Percentiles rank a stretch among this genome's conserved stretches.
These are phyloP conservation scores for Microctonus aethiopoides DNA, from an alignment of 2,888 invertebrate genomes.

Conservation along the genomic window DNA sequence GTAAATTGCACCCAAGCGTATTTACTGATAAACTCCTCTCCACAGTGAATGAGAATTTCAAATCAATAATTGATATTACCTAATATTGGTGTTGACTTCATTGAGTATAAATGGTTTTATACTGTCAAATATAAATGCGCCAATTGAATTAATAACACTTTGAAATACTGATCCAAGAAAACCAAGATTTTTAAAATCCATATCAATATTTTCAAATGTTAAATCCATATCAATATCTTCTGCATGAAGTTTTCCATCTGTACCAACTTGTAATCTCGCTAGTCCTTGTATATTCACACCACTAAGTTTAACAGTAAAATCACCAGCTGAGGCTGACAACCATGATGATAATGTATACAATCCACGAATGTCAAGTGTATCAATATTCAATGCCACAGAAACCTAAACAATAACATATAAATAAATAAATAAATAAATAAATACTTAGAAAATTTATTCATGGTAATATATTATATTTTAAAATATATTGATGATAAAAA, in stretches of 20 bases:
- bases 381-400: slow-evolving; percentile 77
- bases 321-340: slow-evolving; percentile 77
- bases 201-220: slow-evolving; percentile 78
- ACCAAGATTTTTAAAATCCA: slow-evolving; percentile 86
- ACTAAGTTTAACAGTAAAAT: slow-evolving; percentile 80
- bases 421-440: background rate
- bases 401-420: slow-evolving; percentile 69
- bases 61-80: slow-evolving; percentile 46
- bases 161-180: slow-evolving; percentile 78
- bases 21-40: background rate
- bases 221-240: slow-evolving; percentile 85
- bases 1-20: background rate
- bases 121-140: slow-evolving; percentile 84
- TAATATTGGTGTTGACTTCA: slow-evolving; percentile 80
- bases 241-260: slow-evolving; percentile 81
- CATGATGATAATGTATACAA: slow-evolving; percentile 80
- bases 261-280: slow-evolving; percentile 78
- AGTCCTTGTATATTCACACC: slow-evolving; percentile 77
- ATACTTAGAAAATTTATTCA: background rate
- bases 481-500: background rate
- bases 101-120: slow-evolving; percentile 86
- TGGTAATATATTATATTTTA: too few relatives aligned
- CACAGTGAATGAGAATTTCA: background rate
- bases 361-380: slow-evolving; percentile 78
- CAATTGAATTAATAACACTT: slow-evolving; percentile 84